These are phyloP conservation scores for Athrips mouffetella DNA, from an alignment of 2,888 invertebrate genomes.

Conservation along the genomic window DNA sequence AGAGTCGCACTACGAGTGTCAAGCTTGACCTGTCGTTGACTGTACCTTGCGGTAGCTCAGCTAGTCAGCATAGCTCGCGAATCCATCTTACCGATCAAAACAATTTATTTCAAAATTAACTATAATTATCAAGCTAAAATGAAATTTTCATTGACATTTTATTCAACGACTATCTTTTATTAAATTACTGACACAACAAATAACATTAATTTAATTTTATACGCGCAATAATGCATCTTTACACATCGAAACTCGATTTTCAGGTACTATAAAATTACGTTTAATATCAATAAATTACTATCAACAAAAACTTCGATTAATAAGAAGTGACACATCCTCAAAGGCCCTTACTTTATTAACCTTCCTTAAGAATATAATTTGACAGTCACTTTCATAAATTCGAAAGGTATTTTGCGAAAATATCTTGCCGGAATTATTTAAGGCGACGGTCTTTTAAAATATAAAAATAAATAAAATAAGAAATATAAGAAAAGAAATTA, in stretches of 20 bases:
- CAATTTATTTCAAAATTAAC: too few species aligned
- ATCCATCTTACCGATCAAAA: too few species aligned
- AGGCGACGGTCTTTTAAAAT: background rate
- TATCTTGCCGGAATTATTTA: conserved; percentile 28
- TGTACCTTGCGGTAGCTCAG: too few species aligned
- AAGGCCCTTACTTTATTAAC: conserved; percentile 50
- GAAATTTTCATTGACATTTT: too few species aligned
- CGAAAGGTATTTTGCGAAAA: conserved; percentile 32
- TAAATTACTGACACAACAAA: background rate
- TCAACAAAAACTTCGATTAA: conserved; percentile 26
- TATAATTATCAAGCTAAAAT: too few species aligned
- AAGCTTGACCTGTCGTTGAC: too few species aligned
- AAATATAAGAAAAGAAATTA: too few species aligned
- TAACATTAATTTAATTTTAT: background rate
- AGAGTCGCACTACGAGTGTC: too few species aligned
- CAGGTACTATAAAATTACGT: background rate
- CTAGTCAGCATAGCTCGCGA: too few species aligned
- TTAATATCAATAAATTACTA: conserved; percentile 7
- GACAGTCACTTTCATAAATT: conserved; percentile 63
- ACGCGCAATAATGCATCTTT: background rate
- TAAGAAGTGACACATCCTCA: conserved; percentile 44
- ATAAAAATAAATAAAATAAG: background rate
- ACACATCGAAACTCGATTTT: background rate
- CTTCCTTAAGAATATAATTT: conserved; percentile 52
- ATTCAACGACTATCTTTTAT: background rate